Percentiles rank a stretch among this genome's conserved stretches.
These are phyloP conservation scores for Engraulis encrasicolus DNA, from an alignment of 2,113 vertebrate genomes.

Conservation along the genomic window DNA sequence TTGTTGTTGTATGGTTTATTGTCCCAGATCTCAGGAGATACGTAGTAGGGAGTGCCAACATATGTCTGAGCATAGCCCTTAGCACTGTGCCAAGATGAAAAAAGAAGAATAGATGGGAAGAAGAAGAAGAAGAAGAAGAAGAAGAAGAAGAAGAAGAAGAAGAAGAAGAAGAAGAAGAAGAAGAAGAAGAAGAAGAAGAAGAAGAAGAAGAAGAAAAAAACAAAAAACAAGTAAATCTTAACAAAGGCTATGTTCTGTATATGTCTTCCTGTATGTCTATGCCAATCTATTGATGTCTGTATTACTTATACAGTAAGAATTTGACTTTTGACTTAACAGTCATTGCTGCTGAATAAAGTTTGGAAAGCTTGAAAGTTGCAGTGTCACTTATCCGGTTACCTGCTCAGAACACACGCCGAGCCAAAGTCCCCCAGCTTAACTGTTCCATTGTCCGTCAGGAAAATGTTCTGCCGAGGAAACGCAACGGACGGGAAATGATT, in stretches of 20 bases:
- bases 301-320: too few relatives aligned
- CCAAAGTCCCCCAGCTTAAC: slow-evolving; percentile 94
- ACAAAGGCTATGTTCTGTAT: not conserved
- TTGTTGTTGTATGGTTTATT: slow-evolving; percentile 93
- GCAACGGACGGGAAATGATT: not conserved
- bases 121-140: not conserved
- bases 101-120: slow-evolving; percentile 41
- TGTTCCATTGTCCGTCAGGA: slow-evolving; percentile 84
- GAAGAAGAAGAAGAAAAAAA: not conserved
- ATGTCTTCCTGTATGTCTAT: too few relatives aligned
- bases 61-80: slow-evolving; percentile 84
- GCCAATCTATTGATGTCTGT: too few relatives aligned
- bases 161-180: not conserved
- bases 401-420: slow-evolving; percentile 86
- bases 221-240: not conserved
- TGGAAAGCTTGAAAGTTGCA: not conserved
- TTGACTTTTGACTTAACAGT: too few relatives aligned
- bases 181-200: too few relatives aligned
- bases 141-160: too few relatives aligned
- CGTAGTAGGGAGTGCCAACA: slow-evolving; percentile 93
- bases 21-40: slow-evolving; percentile 96
- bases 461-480: slow-evolving; percentile 82
- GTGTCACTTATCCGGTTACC: slow-evolving; percentile 65
- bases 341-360: not conserved
- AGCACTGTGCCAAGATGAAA: slow-evolving; percentile 70